Evolutionary conservation across 30 jellyfish, hydroid and myxozoan genomes (phyloP), one percentile per base, ranked within the genome.

Genomic region (Turritopsis rubra): DNA sequence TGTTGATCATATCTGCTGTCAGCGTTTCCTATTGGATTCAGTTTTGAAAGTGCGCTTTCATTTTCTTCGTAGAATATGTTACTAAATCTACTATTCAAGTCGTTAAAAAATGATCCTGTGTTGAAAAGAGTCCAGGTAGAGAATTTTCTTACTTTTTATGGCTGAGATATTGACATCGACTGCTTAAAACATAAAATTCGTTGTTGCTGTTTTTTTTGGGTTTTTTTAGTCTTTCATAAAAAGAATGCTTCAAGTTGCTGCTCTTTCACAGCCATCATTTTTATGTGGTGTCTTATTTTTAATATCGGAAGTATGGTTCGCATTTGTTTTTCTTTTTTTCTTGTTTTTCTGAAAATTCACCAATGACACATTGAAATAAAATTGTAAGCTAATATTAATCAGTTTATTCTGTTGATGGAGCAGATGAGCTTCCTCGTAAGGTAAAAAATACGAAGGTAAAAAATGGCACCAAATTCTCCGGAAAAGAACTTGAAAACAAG

Each of bases 101-200:
- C 99, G 66, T 81, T 93, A 83, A 93, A 85, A 65, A 81, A 83
- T 8, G 99, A 93, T 75, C 93, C 99, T 18, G 79, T 91, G 0
- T 19, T 88, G 30, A 88, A 88, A 75, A 79, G 99, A 54, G 85
- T 93, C 52, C 88, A 93, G 96, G 98, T n/a, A n/a, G n/a, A n/a
- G n/a, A n/a, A n/a, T 92, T 29, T 70, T 70, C 7, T 5, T 3
- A 41, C 13, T 41, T 13, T 3, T 41, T 41, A 41, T 13, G 13
- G 60, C 13, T 41, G 60, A 41, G 9, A 41, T 41, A 41, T 3
- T 41, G 5, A 41, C 60, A 5, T 3, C 8, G 80, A 7, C 13
- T 27, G 53, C 80, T n/a, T n/a, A n/a, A n/a, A n/a, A n/a, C n/a
- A n/a, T n/a, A n/a, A n/a, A n/a, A n/a, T n/a, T n/a, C n/a, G n/a